phyloP scores from a whole-genome alignment of 2,888 invertebrate genomes.

The Ichneumoninae sp. region DNA sequence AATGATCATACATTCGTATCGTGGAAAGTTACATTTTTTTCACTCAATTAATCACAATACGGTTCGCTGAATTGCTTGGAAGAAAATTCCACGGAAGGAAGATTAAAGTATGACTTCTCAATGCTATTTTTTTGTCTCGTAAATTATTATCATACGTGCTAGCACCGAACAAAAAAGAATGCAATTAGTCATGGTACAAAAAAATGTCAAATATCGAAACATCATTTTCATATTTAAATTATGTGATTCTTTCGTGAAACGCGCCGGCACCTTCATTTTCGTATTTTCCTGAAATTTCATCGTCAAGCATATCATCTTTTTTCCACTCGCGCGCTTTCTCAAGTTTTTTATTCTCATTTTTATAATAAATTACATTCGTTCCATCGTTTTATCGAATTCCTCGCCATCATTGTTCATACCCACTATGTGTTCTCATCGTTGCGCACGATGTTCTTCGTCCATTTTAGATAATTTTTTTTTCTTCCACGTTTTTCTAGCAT shows the following conservation, averaged over 20 bases:
- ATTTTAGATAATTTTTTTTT: constrained; percentile 17
- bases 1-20: background rate
- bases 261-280: constrained; percentile 3
- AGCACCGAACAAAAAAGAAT: too few relatives aligned
- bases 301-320: background rate
- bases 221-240: background rate
- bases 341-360: background rate
- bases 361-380: constrained; percentile 28
- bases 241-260: constrained; percentile 25
- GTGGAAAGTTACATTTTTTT: background rate
- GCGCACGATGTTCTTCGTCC: background rate
- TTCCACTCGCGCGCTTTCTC: background rate
- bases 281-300: background rate
- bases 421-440: background rate
- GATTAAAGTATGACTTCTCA: background rate
- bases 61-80: background rate
- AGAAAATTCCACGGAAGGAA: background rate
- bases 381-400: background rate
- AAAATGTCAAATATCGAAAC: constrained; percentile 13
- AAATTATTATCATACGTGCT: too few relatives aligned
- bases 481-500: background rate
- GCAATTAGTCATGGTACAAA: background rate
- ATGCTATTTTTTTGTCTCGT: background rate
- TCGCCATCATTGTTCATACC: background rate
- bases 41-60: background rate